Evolutionary conservation across 2,888 invertebrate species (phyloP), one percentile per base, ranked within the genome.

Genomic region (Archips crataeganus): DNA sequence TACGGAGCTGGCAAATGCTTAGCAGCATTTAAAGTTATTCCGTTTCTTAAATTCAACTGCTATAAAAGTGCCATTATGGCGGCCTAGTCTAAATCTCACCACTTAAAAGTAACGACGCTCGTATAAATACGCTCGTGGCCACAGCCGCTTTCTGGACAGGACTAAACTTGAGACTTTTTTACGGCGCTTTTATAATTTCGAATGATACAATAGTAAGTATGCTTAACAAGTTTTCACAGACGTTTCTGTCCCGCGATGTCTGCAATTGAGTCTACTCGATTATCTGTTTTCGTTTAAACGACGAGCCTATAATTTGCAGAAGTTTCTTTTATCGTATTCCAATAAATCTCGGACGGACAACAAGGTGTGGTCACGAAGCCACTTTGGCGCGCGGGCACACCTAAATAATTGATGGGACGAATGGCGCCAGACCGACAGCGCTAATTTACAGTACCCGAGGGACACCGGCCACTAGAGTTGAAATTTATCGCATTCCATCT

Each of bases 401-500:
- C 70, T 73, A 63, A 70, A 72, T 75, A 75, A 78, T 78, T 88
- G 87, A 91, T 90, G 85, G 86, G 78, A 80, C 79, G 79, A 79
- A 75, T 77, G 80, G 82, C 79, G 82, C 77, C 77, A 82, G 82
- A 79, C 80, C 81, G 87, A 87, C 87, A 84, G 82, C 79, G 81
- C 82, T 87, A 88, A 91, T 90, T 90, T 88, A 88, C 86, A 85
- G 80, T 81, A 81, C 81, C 78, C 78, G 74, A 77, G 80, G 82
- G 83, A 80, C 81, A 75, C 78, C 77, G 82, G 82, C 83, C 84
- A 83, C 79, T 82, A 79, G 79, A 80, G 87, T 86, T 84, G 84
- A 78, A 84, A 91, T 91, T 87, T 89, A 90, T 88, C 83, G 82
- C 82, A 76, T 82, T 82, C 83, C 84, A 83, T 82, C 78, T 82